Evolutionary conservation across 2,113 vertebrate genomes (phyloP).

Genomic region (Ranitomeya variabilis): DNA sequence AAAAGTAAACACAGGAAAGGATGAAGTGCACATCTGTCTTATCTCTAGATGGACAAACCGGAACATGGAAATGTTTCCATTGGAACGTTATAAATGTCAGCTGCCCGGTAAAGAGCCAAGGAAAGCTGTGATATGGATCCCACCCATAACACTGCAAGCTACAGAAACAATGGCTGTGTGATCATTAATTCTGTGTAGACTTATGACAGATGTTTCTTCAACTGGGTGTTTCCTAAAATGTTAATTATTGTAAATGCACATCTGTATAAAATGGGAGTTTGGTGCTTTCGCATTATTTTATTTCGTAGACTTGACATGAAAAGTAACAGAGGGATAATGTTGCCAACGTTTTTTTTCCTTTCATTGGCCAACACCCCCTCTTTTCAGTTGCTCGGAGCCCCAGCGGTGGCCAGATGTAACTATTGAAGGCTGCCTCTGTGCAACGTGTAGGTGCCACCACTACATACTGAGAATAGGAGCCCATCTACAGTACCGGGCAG

Average conservation of each 20-base stretch:
- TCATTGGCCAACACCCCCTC: too few relatives aligned
- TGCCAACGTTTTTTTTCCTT: background rate
- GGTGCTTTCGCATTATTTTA: background rate
- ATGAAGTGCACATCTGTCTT: conserved; percentile 20
- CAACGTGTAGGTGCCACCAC: too few relatives aligned
- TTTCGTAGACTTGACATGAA: background rate
- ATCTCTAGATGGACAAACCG: conserved; percentile 15
- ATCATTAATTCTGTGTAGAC: background rate
- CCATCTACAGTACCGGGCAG: too few relatives aligned
- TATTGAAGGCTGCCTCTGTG: too few relatives aligned
- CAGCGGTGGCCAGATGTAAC: too few relatives aligned
- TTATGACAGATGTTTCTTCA: background rate
- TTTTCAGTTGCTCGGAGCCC: too few relatives aligned
- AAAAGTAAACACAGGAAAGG: conserved; percentile 8
- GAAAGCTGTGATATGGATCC: background rate
- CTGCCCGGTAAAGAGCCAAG: conserved; percentile 9
- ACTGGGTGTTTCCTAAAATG: background rate
- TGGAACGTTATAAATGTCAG: conserved; percentile 31
- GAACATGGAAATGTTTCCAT: conserved; percentile 20
- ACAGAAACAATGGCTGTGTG: background rate
- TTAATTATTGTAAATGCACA: background rate
- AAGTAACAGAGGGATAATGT: background rate
- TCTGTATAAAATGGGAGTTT: background rate
- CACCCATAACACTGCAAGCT: background rate
- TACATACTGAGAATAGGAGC: too few relatives aligned